These are phyloP conservation scores for Oncorhynchus keta DNA, from an alignment of 2,113 vertebrate genomes.

Conservation along the genomic window DNA sequence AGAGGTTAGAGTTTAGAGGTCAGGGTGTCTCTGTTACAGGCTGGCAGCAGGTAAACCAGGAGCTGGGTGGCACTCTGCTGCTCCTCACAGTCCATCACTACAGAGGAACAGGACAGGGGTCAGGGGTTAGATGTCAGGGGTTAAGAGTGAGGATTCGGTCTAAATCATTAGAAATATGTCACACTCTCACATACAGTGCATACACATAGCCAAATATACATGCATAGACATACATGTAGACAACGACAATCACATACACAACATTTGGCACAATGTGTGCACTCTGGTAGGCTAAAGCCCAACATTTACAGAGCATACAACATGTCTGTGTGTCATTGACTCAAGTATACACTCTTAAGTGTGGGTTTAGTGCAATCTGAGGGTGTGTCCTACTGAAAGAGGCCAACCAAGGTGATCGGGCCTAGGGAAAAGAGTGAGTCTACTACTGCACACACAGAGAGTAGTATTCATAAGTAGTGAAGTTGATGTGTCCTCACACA, in stretches of 20 bases:
- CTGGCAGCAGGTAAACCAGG: conserved; percentile 92
- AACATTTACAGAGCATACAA: not conserved
- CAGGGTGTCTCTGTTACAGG: conserved; percentile 93
- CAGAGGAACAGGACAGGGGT: conserved; percentile 2
- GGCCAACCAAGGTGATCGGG: not conserved
- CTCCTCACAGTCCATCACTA: conserved; percentile 88
- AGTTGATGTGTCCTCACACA: conserved; percentile 70
- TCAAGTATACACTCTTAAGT: not conserved
- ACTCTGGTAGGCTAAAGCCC: not conserved
- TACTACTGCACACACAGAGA: not conserved
- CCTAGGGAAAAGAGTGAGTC: not conserved
- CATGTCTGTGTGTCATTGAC: not conserved
- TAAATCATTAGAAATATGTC: not conserved
- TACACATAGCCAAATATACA: not conserved
- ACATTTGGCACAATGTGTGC: not conserved
- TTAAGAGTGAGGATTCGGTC: not conserved
- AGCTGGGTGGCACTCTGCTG: conserved; percentile 83
- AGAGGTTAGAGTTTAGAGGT: too few species aligned
- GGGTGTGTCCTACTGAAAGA: not conserved
- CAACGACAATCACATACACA: not conserved
- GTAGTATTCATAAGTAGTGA: too few species aligned
- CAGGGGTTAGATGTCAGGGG: not conserved
- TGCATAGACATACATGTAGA: too few species aligned
- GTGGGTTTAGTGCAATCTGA: not conserved
- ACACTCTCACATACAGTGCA: not conserved